phyloP scores from a whole-genome alignment of 2,113 vertebrate genomes.

The Gorsachius goisagi region DNA sequence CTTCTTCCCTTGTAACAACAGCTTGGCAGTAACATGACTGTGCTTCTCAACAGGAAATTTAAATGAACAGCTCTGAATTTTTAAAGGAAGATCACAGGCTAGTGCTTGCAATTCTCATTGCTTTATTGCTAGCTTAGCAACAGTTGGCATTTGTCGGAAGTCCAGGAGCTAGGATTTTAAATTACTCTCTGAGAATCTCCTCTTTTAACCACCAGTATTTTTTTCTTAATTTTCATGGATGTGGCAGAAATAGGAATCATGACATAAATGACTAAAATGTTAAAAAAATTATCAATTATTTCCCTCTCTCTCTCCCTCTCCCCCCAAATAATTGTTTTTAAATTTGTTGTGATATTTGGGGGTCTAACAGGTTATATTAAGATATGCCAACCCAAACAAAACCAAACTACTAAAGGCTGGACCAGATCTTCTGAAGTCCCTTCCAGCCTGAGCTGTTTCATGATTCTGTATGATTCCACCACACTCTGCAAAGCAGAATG shows the following conservation, averaged over 20 bases:
- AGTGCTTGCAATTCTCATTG: neutral
- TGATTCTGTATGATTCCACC: neutral
- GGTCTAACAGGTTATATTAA: neutral
- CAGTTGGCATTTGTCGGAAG: neutral
- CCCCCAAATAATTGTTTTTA: neutral
- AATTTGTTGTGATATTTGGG: neutral
- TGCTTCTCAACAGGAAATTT: neutral
- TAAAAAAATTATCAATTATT: neutral
- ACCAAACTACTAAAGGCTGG: neutral
- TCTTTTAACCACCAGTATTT: neutral
- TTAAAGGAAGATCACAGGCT: neutral
- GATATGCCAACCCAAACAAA: neutral
- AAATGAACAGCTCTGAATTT: neutral
- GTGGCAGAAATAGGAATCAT: neutral
- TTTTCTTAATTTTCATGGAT: neutral
- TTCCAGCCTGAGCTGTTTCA: neutral
- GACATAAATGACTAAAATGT: neutral
- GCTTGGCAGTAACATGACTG: neutral
- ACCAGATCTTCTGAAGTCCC: neutral
- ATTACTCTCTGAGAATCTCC: neutral
- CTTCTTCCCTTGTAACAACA: neutral
- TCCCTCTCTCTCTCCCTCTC: too few relatives aligned
- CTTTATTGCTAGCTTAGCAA: neutral
- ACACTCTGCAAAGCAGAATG: neutral
- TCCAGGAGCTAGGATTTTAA: neutral